Evolutionary conservation across 2,113 vertebrate species (phyloP).

Genomic region (Fukomys damarensis): DNA sequence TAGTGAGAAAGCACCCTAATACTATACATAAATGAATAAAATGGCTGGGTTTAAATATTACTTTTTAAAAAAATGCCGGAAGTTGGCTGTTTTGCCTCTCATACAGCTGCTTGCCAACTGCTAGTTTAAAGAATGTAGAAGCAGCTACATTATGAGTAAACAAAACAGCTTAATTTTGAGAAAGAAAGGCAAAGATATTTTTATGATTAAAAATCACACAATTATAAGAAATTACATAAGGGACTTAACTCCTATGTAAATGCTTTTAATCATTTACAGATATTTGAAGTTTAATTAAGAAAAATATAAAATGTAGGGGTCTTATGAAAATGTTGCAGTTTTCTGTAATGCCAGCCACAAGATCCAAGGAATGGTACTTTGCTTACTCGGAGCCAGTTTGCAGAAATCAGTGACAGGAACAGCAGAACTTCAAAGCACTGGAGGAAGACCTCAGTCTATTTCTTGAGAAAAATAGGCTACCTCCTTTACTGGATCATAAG

Average conservation of each 20-base stretch:
- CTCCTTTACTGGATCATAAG: neutral
- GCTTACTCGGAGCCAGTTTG: neutral
- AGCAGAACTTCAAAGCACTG: neutral
- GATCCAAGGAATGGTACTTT: neutral
- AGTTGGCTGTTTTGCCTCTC: neutral
- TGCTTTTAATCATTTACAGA: neutral
- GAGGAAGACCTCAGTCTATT: fast-evolving
- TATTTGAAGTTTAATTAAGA: neutral
- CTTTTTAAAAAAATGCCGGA: neutral
- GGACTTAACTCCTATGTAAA: neutral
- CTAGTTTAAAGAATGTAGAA: neutral
- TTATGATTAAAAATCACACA: neutral
- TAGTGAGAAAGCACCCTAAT: neutral
- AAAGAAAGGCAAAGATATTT: neutral
- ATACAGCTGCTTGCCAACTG: neutral
- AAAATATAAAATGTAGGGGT: neutral
- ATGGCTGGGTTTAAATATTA: neutral
- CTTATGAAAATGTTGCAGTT: neutral
- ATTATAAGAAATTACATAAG: neutral
- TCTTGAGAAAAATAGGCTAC: neutral
- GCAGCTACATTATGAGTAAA: neutral
- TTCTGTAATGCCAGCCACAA: neutral
- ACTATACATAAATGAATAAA: neutral
- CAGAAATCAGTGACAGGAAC: neutral
- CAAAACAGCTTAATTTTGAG: neutral